These are phyloP conservation scores for Pinctada fucata DNA, from an alignment of 2,888 invertebrate species.

Conservation along the genomic window DNA sequence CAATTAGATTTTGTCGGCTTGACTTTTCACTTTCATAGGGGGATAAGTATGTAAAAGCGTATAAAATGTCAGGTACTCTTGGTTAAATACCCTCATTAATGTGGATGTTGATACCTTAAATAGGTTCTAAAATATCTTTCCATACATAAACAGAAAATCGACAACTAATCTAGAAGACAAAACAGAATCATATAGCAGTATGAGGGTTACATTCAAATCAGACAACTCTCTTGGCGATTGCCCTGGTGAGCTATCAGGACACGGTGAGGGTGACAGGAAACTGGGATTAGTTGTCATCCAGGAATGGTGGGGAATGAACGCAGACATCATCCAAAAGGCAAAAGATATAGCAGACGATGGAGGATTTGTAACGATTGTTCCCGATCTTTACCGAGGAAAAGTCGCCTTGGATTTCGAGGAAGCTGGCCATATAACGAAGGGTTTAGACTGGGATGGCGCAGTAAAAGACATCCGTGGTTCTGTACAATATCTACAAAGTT, in stretches of 20 bases:
- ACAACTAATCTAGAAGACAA: too few relatives aligned
- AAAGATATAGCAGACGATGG: conserved; percentile 52
- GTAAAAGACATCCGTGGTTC: conserved; percentile 66
- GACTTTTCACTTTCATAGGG: too few relatives aligned
- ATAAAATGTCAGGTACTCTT: too few relatives aligned
- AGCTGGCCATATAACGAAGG: conserved; percentile 68
- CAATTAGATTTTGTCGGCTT: too few relatives aligned
- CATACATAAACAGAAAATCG: too few relatives aligned
- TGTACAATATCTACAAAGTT: conserved; percentile 56
- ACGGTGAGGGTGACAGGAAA: conserved; percentile 18
- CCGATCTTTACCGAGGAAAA: conserved; percentile 70
- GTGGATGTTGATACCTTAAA: too few relatives aligned
- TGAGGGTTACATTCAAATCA: conserved; percentile 32
- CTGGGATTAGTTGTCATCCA: conserved; percentile 62
- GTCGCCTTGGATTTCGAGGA: conserved; percentile 65
- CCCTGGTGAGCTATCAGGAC: conserved; percentile 37
- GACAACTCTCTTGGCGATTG: conserved; percentile 39
- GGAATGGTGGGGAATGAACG: conserved; percentile 74
- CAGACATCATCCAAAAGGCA: conserved; percentile 62
- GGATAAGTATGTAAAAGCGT: too few relatives aligned
- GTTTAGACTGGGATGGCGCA: conserved; percentile 71
- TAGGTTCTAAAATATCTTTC: too few relatives aligned
- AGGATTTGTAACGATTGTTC: conserved; percentile 63
- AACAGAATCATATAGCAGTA: not conserved
- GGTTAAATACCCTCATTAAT: too few relatives aligned